Evolutionary conservation across 2,113 vertebrate genomes (phyloP).

Genomic region (Oryzias curvinotus): DNA sequence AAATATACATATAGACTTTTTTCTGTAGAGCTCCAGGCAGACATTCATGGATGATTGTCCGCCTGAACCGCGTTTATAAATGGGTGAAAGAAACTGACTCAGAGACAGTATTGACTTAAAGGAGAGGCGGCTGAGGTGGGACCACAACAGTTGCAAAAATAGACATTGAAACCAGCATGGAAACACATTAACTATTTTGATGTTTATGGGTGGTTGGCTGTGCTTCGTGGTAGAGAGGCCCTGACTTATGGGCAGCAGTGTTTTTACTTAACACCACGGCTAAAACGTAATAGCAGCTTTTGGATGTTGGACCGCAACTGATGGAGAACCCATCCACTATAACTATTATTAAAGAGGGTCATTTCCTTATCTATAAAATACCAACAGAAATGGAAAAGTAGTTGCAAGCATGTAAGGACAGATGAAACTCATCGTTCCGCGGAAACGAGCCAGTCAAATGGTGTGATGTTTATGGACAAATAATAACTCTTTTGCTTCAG

Average conservation of each 20-base stretch:
- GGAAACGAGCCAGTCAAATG: no score
- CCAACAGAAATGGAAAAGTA: conserved; percentile 1
- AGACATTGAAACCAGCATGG: conserved; percentile 53
- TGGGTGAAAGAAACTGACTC: conserved; percentile 50
- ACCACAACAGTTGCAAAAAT: conserved; percentile 60
- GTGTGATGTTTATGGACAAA: no score
- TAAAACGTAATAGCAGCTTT: conserved; percentile 24
- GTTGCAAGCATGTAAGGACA: neutral
- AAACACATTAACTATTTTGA: conserved; percentile 60
- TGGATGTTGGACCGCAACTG: conserved; percentile 28
- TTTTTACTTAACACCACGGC: conserved; percentile 24
- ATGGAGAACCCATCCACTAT: conserved; percentile 18
- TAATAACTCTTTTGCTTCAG: no score
- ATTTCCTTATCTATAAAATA: neutral
- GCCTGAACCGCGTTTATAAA: conserved; percentile 39
- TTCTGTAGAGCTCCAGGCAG: conserved; percentile 15
- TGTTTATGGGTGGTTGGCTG: conserved; percentile 42
- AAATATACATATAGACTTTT: conserved; percentile 13
- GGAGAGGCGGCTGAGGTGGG: conserved; percentile 45
- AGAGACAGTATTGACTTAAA: conserved; percentile 44
- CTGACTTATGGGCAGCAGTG: conserved; percentile 32
- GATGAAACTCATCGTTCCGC: no score
- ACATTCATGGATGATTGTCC: conserved; percentile 50
- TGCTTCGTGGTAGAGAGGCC: conserved; percentile 16
- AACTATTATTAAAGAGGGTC: conserved; percentile 13